These are phyloP conservation scores for Epinotia bilunana DNA, from an alignment of 2,888 invertebrate species.

Conservation along the genomic window DNA sequence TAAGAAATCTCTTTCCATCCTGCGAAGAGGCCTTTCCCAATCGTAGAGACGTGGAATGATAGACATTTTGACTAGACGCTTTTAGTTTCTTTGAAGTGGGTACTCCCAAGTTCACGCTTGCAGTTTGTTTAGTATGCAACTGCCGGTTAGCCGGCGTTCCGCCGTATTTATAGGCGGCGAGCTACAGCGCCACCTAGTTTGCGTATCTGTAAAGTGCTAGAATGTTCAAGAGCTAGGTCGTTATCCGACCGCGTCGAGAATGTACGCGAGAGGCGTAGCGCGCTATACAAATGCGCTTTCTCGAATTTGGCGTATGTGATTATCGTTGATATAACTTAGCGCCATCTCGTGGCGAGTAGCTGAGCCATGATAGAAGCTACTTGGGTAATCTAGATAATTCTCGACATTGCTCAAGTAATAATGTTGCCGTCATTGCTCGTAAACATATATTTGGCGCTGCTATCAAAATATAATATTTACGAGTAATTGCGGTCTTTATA, in stretches of 20 bases:
- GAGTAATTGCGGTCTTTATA: not conserved
- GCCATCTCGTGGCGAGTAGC: conserved; percentile 64
- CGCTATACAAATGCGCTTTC: conserved; percentile 27
- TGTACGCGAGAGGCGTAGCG: conserved; percentile 18
- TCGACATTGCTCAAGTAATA: not conserved
- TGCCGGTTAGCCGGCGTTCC: conserved; percentile 40
- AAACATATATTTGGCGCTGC: conserved; percentile 12
- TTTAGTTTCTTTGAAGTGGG: not conserved
- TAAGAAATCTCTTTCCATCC: conserved; percentile 69
- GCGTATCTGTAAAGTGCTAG: conserved; percentile 45
- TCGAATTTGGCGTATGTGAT: conserved; percentile 33
- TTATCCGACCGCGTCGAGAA: conserved; percentile 47
- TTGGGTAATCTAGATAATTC: conserved; percentile 32
- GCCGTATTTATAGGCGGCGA: conserved; percentile 55
- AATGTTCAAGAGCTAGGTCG: conserved; percentile 55
- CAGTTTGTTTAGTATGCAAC: conserved; percentile 38
- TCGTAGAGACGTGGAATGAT: conserved; percentile 66
- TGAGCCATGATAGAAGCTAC: conserved; percentile 40
- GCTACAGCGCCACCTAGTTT: conserved; percentile 58
- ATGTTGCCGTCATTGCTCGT: conserved; percentile 4
- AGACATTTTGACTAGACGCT: conserved; percentile 64
- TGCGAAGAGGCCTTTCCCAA: conserved; percentile 65
- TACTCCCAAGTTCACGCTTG: conserved; percentile 38
- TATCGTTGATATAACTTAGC: conserved; percentile 27
- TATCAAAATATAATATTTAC: not conserved